Conservation (phyloP, 2,113 vertebrate genomes). For the Cyanoderma ruficeps region DNA sequence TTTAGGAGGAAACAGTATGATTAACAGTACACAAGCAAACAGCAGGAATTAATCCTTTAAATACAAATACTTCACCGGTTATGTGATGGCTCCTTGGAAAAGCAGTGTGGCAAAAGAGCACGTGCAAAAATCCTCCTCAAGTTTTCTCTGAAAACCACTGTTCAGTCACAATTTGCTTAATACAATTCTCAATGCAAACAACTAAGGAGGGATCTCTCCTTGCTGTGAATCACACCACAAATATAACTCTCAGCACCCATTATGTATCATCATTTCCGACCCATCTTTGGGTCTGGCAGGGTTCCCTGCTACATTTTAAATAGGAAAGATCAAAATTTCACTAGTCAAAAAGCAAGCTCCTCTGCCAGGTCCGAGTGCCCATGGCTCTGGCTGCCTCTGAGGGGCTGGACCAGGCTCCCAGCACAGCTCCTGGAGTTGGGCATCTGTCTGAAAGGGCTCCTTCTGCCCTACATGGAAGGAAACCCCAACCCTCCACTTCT, state of each 20-base stretch:
- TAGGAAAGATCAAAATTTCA: not conserved
- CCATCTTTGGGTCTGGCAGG: not conserved
- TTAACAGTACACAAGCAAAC: constrained; percentile 77
- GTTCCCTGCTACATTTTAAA: not conserved
- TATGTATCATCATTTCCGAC: not conserved
- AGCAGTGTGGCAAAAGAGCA: constrained; percentile 17
- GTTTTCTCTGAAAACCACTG: constrained; percentile 14
- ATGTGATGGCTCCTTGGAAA: constrained; percentile 49
- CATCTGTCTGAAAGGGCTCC: not conserved
- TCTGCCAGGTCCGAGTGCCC: not conserved
- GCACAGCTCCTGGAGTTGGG: not conserved
- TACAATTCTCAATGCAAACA: not conserved
- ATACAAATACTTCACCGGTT: constrained; percentile 58
- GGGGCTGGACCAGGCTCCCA: not conserved
- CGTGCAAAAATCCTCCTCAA: not conserved
- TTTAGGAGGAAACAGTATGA: constrained; percentile 73
- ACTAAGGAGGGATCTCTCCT: not conserved
- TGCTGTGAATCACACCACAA: not conserved
- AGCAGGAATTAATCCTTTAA: constrained; percentile 80
- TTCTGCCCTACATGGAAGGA: not conserved
- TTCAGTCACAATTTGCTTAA: constrained; percentile 8
- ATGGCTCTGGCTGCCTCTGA: not conserved
- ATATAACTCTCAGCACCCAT: not conserved
- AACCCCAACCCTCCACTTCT: not conserved
- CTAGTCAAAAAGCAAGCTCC: not conserved